Percentiles rank a stretch among this genome's conserved stretches.
phyloP scores from a whole-genome alignment of 1,140 invertebrate genomes.

The Drosophila willistoni region DNA sequence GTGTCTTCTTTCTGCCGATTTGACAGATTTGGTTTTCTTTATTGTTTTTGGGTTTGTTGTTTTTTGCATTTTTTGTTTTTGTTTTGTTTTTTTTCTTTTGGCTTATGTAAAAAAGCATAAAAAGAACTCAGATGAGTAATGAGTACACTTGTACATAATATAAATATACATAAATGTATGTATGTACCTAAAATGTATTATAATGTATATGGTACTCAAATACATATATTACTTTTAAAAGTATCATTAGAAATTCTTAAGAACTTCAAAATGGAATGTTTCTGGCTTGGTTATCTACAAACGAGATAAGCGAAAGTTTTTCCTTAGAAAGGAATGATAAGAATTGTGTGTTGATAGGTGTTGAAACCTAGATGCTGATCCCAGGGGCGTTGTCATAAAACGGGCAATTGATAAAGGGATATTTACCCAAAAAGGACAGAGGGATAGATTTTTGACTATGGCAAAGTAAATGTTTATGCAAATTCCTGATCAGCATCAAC shows the following conservation, averaged over 20 bases:
- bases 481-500: too few species aligned
- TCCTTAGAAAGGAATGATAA: conserved; percentile 32
- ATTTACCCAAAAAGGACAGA: too few species aligned
- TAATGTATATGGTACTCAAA: neutral
- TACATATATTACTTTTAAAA: neutral
- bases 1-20: conserved; percentile 67
- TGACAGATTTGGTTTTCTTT: conserved; percentile 43
- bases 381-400: neutral
- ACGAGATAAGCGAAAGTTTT: conserved; percentile 34
- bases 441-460: too few species aligned
- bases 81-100: conserved; percentile 18
- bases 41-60: conserved; percentile 31
- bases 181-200: neutral
- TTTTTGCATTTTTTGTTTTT: conserved; percentile 26
- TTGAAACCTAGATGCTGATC: neutral
- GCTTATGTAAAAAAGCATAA: conserved; percentile 68
- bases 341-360: neutral
- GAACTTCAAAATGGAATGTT: conserved; percentile 47
- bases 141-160: conserved; percentile 55
- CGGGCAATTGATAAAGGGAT: neutral
- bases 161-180: neutral
- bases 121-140: conserved; percentile 68
- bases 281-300: neutral
- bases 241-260: conserved; percentile 31
- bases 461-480: too few species aligned